These are phyloP conservation scores for Polietes domitor DNA, from an alignment of 2,888 invertebrate species.

Conservation along the genomic window DNA sequence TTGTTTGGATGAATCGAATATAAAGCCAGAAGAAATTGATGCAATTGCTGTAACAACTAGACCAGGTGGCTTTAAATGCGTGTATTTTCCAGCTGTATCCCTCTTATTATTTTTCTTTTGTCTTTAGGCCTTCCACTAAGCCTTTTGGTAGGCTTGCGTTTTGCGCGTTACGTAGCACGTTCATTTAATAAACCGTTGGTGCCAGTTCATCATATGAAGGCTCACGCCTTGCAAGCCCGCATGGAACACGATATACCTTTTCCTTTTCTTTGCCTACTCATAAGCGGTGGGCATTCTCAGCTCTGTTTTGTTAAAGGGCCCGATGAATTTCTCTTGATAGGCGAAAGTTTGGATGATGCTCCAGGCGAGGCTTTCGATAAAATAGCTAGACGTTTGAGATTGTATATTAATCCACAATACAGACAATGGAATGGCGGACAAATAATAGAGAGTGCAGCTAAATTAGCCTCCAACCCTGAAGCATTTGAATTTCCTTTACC, in stretches of 20 bases:
- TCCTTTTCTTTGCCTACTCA: conserved; percentile 93
- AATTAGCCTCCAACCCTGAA: conserved; percentile 84
- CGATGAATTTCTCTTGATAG: conserved; percentile 90
- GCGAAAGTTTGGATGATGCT: conserved; percentile 90
- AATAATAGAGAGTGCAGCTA: conserved; percentile 92
- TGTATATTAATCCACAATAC: conserved; percentile 89
- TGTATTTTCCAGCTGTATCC: background rate
- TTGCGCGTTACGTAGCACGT: conserved; percentile 89
- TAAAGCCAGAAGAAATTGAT: conserved; percentile 86
- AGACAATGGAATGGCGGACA: conserved; percentile 87
- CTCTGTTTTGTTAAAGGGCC: conserved; percentile 88
- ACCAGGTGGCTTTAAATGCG: conserved; percentile 87
- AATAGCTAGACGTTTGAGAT: conserved; percentile 92
- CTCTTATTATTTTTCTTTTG: background rate
- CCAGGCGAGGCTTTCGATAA: conserved; percentile 98
- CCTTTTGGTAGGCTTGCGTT: conserved; percentile 89
- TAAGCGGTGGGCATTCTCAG: conserved; percentile 97
- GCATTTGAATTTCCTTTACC: conserved; percentile 86
- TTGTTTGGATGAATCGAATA: conserved; percentile 84
- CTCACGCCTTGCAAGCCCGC: conserved; percentile 95
- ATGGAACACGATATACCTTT: conserved; percentile 87
- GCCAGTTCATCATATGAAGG: conserved; percentile 99
- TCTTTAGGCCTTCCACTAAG: conserved; percentile 82
- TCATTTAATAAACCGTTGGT: conserved; percentile 90
- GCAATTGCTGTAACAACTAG: conserved; percentile 95